These are phyloP conservation scores for Drosophila yooni DNA, from an alignment of 2,888 invertebrate genomes.

Conservation along the genomic window DNA sequence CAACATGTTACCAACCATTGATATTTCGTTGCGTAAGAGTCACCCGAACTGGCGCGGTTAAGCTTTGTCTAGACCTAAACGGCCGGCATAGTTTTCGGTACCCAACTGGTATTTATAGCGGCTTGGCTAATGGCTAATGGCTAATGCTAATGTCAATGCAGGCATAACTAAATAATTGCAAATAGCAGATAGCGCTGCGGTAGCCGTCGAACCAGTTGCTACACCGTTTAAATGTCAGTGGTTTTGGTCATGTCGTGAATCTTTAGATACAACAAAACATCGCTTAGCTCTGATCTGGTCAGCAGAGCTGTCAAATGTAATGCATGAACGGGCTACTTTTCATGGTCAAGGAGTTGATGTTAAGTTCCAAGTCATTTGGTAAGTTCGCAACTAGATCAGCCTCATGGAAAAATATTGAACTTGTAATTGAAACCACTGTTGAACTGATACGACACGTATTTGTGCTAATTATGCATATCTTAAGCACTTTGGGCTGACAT, in stretches of 20 bases:
- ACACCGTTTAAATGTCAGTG: slow-evolving; percentile 71
- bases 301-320: slow-evolving; percentile 17
- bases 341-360: slow-evolving; percentile 75
- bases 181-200: slow-evolving; percentile 54
- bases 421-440: slow-evolving; percentile 26
- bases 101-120: slow-evolving; percentile 30
- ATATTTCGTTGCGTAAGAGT: slow-evolving; percentile 51
- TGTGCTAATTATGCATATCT: slow-evolving; percentile 28
- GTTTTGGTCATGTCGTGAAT: slow-evolving; percentile 69
- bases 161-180: slow-evolving; percentile 82
- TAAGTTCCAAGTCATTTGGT: slow-evolving; percentile 20
- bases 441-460: slow-evolving; percentile 6
- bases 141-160: slow-evolving; percentile 83
- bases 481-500: slow-evolving; percentile 28
- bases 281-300: slow-evolving; percentile 16
- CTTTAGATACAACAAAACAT: slow-evolving; percentile 40
- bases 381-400: slow-evolving; percentile 6
- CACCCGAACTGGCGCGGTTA: slow-evolving; percentile 46
- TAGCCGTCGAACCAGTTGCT: slow-evolving; percentile 69
- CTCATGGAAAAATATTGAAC: slow-evolving; percentile 45
- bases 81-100: slow-evolving; percentile 55
- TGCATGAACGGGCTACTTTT: slow-evolving; percentile 26
- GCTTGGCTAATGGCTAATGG: slow-evolving; percentile 72
- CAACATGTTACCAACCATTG: slow-evolving; percentile 45
- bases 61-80: slow-evolving; percentile 45